Evolutionary conservation across 2,113 vertebrate species (phyloP).

Genomic region (Myotis lucifugus): DNA sequence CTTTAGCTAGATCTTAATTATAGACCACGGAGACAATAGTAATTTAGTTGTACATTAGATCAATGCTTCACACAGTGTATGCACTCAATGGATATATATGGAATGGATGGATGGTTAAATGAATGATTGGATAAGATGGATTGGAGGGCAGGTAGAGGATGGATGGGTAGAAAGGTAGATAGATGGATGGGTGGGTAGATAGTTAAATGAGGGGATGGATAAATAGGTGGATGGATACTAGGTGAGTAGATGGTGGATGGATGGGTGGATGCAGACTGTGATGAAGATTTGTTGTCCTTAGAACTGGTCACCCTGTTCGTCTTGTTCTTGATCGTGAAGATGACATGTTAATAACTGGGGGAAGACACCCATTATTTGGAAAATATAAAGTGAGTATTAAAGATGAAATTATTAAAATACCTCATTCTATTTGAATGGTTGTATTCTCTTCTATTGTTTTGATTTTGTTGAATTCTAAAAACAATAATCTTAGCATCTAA

Average conservation of each 20-base stretch:
- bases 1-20: not conserved
- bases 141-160: not conserved
- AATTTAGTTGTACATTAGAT: not conserved
- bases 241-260: not conserved
- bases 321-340: conserved; percentile 88
- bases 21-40: not conserved
- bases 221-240: not conserved
- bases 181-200: not conserved
- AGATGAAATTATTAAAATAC: not conserved
- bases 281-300: conserved; percentile 66
- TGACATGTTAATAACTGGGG: conserved; percentile 89
- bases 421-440: conserved; percentile 13
- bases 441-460: conserved; percentile 28
- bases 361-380: conserved; percentile 86
- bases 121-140: not conserved
- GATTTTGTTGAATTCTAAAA: conserved; percentile 50
- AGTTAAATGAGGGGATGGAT: not conserved
- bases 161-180: not conserved
- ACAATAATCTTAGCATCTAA: not conserved
- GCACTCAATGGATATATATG: not conserved
- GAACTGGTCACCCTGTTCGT: conserved; percentile 85
- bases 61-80: not conserved
- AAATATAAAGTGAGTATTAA: conserved; percentile 88
- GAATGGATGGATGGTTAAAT: not conserved
- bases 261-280: not conserved